phyloP scores from a whole-genome alignment of 2,888 invertebrate species.

The Nematopogon swammerdamellus region DNA sequence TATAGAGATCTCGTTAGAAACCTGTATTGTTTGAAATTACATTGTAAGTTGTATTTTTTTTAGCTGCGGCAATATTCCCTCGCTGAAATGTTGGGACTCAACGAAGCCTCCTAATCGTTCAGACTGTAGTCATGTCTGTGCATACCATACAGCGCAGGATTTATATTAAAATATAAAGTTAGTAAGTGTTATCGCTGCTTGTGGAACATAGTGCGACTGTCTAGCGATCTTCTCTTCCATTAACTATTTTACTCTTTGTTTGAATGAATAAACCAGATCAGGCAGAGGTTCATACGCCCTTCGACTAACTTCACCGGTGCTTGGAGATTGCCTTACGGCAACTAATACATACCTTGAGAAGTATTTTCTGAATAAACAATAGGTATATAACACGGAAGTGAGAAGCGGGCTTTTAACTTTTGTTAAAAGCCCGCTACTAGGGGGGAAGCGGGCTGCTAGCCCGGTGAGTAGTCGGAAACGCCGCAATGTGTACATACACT shows the following conservation, averaged over 20 bases:
- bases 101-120: slow-evolving; percentile 36
- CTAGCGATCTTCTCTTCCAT: slow-evolving; percentile 19
- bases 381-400: too few species aligned
- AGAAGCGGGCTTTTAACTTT: too few species aligned
- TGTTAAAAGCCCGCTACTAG: too few species aligned
- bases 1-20: too few species aligned
- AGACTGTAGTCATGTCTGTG: slow-evolving; percentile 18
- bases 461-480: too few species aligned
- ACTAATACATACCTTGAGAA: too few species aligned
- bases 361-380: too few species aligned
- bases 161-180: slow-evolving; percentile 21
- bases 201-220: slow-evolving; percentile 21
- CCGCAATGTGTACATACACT: too few species aligned
- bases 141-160: slow-evolving; percentile 19
- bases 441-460: too few species aligned
- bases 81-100: slow-evolving; percentile 44
- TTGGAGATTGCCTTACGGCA: neutral
- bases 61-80: slow-evolving; percentile 50
- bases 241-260: slow-evolving; percentile 18
- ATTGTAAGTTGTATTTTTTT: slow-evolving; percentile 26
- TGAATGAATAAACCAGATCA: neutral
- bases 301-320: neutral
- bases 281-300: neutral
- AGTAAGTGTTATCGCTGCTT: slow-evolving; percentile 37
- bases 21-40: neutral